Base-by-base conservation (phyloP, 2,113 vertebrate genomes). In the Brachyhypopomus occidentalis region DNA sequence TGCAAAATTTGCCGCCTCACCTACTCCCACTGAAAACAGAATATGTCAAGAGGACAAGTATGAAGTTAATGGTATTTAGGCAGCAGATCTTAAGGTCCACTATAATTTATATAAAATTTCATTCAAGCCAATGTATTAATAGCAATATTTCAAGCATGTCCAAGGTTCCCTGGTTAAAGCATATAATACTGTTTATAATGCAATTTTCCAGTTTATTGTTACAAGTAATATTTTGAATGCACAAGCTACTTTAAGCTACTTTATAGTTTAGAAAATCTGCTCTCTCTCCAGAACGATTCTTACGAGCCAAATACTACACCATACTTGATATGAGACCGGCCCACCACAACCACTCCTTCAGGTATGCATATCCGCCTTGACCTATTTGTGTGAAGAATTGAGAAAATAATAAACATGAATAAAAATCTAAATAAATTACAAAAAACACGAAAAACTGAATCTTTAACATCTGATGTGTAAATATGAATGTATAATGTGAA, bases 301-400 rank as follows among this genome's bases (percentile, higher is more conserved):
- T 59, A 20, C 4, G 20, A 60, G 58, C 58, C 16, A 66, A 77
- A 11, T 25, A 77, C 52, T 30, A 60, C 9, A 36, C 17, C 95
- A 95, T 93, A 96, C 95, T 97, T 92, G 93, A 94, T 80, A 96
- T 91, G 0, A 96, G 91, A 71, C 94, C 95, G 59, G 94, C 92
- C 95, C 94, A 96, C 95, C 95, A 96, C 1, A 96, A 89, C 94
- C 94, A 94, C 82, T 96, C 94, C 0, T 92, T 95, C 30, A 96
- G 91, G 84, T 96, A 97, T 0, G 92, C 92, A 78, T 96, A 93
- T 0, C 95, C 94, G 30, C 94, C 94, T 80, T 96, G 94, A 88
- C 95, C 95, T 96, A 79, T 27, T 56, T 19, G 55, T 48, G 56
- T 17, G 82, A 78, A 38, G 58, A 60, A 16, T n/a, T 0, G 5